phyloP scores from a whole-genome alignment of 2,797 vertebrate genomes.

The Antrozous pallidus region DNA sequence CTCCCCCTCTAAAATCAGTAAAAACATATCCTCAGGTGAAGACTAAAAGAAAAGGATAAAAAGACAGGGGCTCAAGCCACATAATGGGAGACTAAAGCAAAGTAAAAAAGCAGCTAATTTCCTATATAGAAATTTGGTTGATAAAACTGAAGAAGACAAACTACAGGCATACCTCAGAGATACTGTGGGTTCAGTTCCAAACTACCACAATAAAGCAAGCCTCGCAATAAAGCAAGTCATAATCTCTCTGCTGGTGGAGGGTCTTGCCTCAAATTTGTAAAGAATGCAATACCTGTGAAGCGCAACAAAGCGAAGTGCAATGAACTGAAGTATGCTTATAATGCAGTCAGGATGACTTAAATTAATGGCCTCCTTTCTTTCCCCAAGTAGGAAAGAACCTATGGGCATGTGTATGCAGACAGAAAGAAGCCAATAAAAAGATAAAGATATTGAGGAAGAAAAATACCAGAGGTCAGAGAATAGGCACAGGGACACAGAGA shows the following conservation, averaged over 20 bases:
- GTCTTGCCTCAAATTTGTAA: background rate
- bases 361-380: background rate
- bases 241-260: background rate
- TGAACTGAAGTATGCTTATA: background rate
- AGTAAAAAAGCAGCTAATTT: background rate
- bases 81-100: background rate
- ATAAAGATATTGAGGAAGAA: background rate
- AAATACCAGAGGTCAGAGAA: background rate
- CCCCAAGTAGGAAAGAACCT: background rate
- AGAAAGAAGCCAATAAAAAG: background rate
- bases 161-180: background rate
- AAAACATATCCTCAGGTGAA: background rate
- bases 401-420: background rate
- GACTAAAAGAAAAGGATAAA: background rate
- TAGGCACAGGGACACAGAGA: background rate
- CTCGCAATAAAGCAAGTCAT: background rate
- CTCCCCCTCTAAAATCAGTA: background rate
- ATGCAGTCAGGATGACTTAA: background rate
- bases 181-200: background rate
- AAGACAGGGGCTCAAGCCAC: background rate
- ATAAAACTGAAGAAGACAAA: background rate
- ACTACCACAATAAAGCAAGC: background rate
- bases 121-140: background rate
- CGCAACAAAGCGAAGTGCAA: background rate
- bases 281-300: background rate